Evolutionary conservation across 2,888 invertebrate species (phyloP).

Genomic region (Clepsis dumicolana): DNA sequence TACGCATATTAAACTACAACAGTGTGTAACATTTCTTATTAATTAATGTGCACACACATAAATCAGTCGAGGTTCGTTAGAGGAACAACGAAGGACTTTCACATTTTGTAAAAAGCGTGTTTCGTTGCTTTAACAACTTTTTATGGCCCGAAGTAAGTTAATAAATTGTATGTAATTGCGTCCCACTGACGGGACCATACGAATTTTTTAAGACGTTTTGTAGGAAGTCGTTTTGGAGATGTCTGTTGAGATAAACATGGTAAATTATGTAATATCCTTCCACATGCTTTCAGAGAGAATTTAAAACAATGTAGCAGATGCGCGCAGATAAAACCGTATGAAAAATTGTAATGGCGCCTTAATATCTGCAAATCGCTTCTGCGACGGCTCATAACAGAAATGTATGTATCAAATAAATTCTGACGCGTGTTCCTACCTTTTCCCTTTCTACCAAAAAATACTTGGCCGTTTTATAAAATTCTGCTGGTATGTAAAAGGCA

Average conservation of each 20-base stretch:
- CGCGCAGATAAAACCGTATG: slow-evolving; percentile 38
- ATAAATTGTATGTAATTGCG: slow-evolving; percentile 77
- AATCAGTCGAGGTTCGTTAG: slow-evolving; percentile 84
- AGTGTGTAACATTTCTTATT: slow-evolving; percentile 78
- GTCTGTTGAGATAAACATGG: slow-evolving; percentile 51
- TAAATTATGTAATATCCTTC: slow-evolving; percentile 56
- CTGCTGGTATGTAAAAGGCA: too few species aligned
- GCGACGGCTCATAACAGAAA: slow-evolving; percentile 28
- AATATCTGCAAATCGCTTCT: slow-evolving; percentile 40
- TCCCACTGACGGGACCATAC: slow-evolving; percentile 55
- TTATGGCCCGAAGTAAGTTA: slow-evolving; percentile 60
- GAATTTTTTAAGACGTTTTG: slow-evolving; percentile 48
- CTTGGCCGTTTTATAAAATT: background rate
- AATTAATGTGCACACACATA: slow-evolving; percentile 83
- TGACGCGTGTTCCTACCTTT: slow-evolving; percentile 17
- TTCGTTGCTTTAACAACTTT: slow-evolving; percentile 52
- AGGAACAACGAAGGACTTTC: slow-evolving; percentile 71
- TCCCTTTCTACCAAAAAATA: background rate
- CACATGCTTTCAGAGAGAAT: slow-evolving; percentile 46
- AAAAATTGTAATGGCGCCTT: slow-evolving; percentile 42
- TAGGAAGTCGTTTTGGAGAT: slow-evolving; percentile 50
- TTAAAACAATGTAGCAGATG: slow-evolving; percentile 50
- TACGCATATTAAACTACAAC: slow-evolving; percentile 62
- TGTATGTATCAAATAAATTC: slow-evolving; percentile 18
- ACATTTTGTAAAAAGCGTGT: slow-evolving; percentile 56